phyloP scores from a whole-genome alignment of 1,140 invertebrate genomes.

The Musca domestica region DNA sequence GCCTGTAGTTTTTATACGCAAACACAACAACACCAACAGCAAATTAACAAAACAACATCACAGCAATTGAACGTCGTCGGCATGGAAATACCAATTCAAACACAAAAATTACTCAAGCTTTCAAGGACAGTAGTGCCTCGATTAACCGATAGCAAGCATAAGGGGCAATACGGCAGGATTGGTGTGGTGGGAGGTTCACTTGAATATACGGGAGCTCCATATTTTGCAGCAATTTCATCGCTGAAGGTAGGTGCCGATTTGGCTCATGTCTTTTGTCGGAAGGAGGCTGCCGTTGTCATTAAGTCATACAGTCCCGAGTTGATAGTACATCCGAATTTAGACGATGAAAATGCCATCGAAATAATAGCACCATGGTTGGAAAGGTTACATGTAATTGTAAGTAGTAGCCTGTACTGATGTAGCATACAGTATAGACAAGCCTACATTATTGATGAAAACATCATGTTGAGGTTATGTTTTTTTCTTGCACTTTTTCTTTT shows the following conservation, averaged over 20 bases:
- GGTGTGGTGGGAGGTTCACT: constrained; percentile 87
- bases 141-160: constrained; percentile 60
- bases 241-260: constrained; percentile 89
- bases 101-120: constrained; percentile 37
- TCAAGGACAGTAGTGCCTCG: constrained; percentile 36
- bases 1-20: constrained; percentile 14
- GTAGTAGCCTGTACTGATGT: not conserved
- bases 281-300: constrained; percentile 80
- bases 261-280: constrained; percentile 85
- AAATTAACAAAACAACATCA: not conserved
- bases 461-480: constrained; percentile 3
- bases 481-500: not conserved
- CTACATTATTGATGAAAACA: not conserved
- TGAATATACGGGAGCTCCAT: constrained; percentile 96
- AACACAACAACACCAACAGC: not conserved
- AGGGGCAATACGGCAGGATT: constrained; percentile 87
- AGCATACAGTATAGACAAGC: not conserved
- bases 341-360: constrained; percentile 60
- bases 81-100: constrained; percentile 38
- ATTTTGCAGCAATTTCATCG: constrained; percentile 87
- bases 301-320: constrained; percentile 96
- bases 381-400: constrained; percentile 79
- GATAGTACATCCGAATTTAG: constrained; percentile 89
- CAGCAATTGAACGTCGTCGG: not conserved
- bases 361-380: constrained; percentile 78